Base-by-base conservation (phyloP, 2,113 vertebrate species). In the Calidris pugnax region DNA sequence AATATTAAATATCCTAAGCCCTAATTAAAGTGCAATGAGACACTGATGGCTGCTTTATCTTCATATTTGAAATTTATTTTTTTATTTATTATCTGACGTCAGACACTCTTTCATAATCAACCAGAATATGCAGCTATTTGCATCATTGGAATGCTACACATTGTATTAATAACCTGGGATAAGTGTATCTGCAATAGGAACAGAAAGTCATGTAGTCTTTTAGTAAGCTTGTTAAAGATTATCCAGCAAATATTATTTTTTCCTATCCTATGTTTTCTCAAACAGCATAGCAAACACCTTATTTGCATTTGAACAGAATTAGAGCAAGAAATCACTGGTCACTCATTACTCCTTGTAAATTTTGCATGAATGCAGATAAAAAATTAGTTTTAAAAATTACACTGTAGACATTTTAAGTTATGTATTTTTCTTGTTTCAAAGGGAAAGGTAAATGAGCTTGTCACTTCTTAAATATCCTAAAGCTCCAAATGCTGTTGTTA, bases 21-120 rank as follows among this genome's bases (percentile, higher is more conserved):
- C 37, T 89, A 90, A 95, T 95, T 93, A 97, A 94, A 94, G 75
- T 93, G 59, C 57, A 96, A 47, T 68, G 53, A 66, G 57, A 89
- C 17, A 77, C 16, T 85, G 33, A 15, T 9, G 20, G 15, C 32
- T 64, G 23, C 68, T 92, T 91, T 75, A 53, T 73, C 60, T 83
- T 72, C 27, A 47, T 82, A 85, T 21, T 66, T 80, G 43, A 83
- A 48, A 27, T 10, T 33, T 43, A 14, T 23, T 89, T 85, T 96
- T 83, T 43, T 3, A 73, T 82, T 81, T 80, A 68, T 92, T 77
- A 37, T 89, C 30, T 62, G 51, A 91, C 21, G 16, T 89, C 66
- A 87, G 59, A 35, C 21, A 83, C 27, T 30, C 23, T 68, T 85
- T 95, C 50, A 66, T 79, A 82, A 41, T 71, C 24, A 57, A 87